phyloP scores from a whole-genome alignment of 2,113 vertebrate genomes.

The Raja brachyura region DNA sequence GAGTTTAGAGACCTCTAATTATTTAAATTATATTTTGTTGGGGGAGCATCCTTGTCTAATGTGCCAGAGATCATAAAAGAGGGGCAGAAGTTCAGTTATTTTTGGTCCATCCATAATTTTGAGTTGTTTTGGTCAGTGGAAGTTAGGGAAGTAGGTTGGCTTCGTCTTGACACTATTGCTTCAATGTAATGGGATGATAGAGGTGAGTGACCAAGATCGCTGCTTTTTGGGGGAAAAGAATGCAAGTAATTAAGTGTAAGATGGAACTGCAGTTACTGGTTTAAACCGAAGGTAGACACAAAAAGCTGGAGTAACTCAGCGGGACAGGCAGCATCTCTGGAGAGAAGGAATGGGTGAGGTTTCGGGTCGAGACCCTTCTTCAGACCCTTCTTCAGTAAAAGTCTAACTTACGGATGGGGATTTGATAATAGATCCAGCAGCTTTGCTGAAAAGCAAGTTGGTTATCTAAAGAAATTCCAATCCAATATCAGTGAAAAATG shows the following conservation, averaged over 20 bases:
- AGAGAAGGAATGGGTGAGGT: too few species aligned
- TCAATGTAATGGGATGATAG: not conserved
- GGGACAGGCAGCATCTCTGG: too few species aligned
- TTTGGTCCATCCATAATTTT: not conserved
- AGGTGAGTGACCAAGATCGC: not conserved
- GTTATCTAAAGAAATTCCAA: not conserved
- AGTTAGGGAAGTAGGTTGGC: not conserved
- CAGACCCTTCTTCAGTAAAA: too few species aligned
- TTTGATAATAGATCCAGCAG: not conserved
- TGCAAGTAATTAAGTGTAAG: not conserved
- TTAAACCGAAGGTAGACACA: too few species aligned
- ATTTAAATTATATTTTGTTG: too few species aligned
- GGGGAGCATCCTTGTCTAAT: not conserved
- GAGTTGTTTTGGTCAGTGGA: not conserved
- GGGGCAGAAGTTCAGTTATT: not conserved
- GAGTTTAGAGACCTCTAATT: too few species aligned
- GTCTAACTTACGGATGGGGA: not conserved
- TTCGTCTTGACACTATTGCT: not conserved
- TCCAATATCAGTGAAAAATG: conserved; percentile 4
- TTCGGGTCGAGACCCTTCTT: too few species aligned
- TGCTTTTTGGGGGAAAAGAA: not conserved
- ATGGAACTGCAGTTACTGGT: too few species aligned
- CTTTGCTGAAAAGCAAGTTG: not conserved
- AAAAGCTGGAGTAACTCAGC: too few species aligned
- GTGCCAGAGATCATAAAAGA: not conserved